Conservation (phyloP, 2,888 invertebrate genomes). For the Caenorhabditis sp. region DNA sequence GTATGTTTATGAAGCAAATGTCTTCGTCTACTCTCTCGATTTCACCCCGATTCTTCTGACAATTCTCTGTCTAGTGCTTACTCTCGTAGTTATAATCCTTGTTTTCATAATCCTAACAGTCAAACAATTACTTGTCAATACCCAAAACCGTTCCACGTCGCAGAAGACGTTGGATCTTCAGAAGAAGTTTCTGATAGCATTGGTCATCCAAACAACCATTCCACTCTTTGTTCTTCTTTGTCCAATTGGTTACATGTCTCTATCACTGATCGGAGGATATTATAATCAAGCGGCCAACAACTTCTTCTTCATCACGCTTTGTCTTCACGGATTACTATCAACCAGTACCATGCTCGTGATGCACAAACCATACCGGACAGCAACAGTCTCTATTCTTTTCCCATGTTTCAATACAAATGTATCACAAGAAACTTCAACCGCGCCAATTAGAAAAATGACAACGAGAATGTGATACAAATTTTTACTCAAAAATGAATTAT, state of each 20-base stretch:
- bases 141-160: neutral
- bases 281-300: conserved; percentile 16
- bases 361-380: neutral
- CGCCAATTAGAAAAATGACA: too few species aligned
- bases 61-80: too few species aligned
- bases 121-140: neutral
- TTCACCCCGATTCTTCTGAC: too few species aligned
- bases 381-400: neutral
- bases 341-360: conserved; percentile 2
- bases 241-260: neutral
- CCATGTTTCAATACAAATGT: neutral
- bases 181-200: neutral
- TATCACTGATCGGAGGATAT: neutral
- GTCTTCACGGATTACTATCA: neutral
- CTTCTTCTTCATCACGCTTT: neutral
- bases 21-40: neutral
- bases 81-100: too few species aligned
- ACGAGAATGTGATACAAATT: too few species aligned
- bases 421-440: neutral
- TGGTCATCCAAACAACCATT: conserved; percentile 5
- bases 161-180: neutral
- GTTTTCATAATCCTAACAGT: neutral
- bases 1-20: neutral
- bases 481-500: too few species aligned
- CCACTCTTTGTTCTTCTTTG: neutral